A percentile compares a stretch with the other conserved stretches of the same genome.
phyloP scores from a whole-genome alignment of 2,113 vertebrate species.

The Eubucco bourcierii region DNA sequence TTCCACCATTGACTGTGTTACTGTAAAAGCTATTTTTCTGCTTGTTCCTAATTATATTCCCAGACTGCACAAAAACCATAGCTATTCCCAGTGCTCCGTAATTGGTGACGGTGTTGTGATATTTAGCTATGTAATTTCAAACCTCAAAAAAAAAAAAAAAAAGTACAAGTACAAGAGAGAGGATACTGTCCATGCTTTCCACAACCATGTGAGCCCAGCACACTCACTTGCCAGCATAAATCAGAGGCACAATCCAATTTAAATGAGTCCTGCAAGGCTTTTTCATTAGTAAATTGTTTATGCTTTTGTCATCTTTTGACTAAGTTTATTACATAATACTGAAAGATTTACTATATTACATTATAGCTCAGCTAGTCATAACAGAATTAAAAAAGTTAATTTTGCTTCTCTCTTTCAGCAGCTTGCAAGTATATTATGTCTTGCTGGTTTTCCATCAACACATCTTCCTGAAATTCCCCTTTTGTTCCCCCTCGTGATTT shows the following conservation, averaged over 20 bases:
- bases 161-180: neutral
- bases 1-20: neutral
- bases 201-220: neutral
- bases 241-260: constrained; percentile 56
- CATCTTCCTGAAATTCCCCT: neutral
- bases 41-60: neutral
- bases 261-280: constrained; percentile 37
- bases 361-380: constrained; percentile 31
- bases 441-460: neutral
- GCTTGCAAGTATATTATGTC: neutral
- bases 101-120: neutral
- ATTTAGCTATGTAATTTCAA: neutral
- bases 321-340: constrained; percentile 51
- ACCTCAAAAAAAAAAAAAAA: neutral
- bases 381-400: constrained; percentile 38
- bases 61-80: neutral
- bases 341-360: constrained; percentile 25
- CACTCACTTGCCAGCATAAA: constrained; percentile 24
- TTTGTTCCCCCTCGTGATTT: neutral
- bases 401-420: constrained; percentile 23
- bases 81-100: neutral
- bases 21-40: neutral
- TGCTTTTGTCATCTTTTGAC: constrained; percentile 56
- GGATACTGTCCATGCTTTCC: neutral
- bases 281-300: constrained; percentile 54